phyloP scores from a whole-genome alignment of 2,888 invertebrate species.

The Acanthosepion lycidas region DNA sequence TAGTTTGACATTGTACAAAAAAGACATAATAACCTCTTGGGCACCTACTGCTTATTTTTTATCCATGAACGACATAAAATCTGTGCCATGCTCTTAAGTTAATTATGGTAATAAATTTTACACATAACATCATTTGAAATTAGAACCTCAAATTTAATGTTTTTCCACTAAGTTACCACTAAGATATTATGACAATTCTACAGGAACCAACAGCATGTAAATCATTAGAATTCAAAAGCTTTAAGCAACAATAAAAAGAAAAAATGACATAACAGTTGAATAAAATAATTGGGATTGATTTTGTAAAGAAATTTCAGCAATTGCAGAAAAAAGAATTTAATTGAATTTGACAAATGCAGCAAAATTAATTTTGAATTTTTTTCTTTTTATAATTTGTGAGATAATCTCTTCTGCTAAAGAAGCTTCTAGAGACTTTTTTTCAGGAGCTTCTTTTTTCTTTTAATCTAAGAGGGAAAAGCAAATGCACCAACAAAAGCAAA shows the following conservation, averaged over 20 bases:
- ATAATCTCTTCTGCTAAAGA: neutral
- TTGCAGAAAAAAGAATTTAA: neutral
- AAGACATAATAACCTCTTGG: too few species aligned
- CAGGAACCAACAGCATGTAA: neutral
- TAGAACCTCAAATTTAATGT: too few species aligned
- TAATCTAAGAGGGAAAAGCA: neutral
- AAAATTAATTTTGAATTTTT: neutral
- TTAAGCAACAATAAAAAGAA: neutral
- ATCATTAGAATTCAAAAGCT: neutral
- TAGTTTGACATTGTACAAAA: too few species aligned
- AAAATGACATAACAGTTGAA: neutral
- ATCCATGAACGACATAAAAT: too few species aligned
- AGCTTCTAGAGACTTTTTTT: neutral
- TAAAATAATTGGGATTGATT: conserved; percentile 18
- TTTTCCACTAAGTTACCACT: neutral
- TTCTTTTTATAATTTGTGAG: too few species aligned
- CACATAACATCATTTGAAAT: too few species aligned
- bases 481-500: neutral
- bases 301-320: neutral
- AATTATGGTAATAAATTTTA: too few species aligned
- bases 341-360: conserved; percentile 33
- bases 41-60: too few species aligned
- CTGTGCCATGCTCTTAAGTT: too few species aligned
- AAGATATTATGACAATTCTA: neutral
- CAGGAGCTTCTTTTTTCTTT: neutral